A percentile compares a stretch with the other conserved stretches of the same genome.
These are phyloP conservation scores for Vanacampus margaritifer DNA, from an alignment of 2,113 vertebrate genomes.

Conservation along the genomic window DNA sequence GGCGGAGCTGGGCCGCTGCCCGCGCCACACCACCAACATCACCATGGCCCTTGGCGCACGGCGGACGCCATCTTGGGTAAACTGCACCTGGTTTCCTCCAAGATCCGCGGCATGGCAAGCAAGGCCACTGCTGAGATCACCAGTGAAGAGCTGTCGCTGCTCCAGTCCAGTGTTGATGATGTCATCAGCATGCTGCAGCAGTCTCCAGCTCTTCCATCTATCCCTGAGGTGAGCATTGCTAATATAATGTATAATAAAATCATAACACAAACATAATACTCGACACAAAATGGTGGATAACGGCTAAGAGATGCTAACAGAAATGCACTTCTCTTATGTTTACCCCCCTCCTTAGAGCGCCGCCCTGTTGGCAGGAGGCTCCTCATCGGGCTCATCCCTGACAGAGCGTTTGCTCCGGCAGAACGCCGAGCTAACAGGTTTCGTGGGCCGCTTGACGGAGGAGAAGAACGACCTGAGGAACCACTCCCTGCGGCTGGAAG, in stretches of 20 bases:
- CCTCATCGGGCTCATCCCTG: conserved; percentile 70
- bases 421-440: conserved; percentile 89
- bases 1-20: conserved; percentile 51
- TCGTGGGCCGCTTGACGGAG: conserved; percentile 88
- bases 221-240: conserved; percentile 72
- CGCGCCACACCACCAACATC: conserved; percentile 27
- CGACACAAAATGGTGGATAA: neutral
- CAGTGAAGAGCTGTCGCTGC: conserved; percentile 75
- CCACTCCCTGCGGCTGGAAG: conserved; percentile 81
- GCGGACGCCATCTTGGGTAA: conserved; percentile 74
- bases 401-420: conserved; percentile 88
- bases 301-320: too few relatives aligned
- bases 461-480: conserved; percentile 95
- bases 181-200: conserved; percentile 80
- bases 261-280: neutral
- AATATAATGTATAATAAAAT: too few relatives aligned
- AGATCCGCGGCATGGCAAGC: conserved; percentile 73
- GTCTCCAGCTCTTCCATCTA: conserved; percentile 60
- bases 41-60: conserved; percentile 67
- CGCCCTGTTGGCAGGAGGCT: conserved; percentile 59
- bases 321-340: conserved; percentile 1
- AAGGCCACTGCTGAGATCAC: conserved; percentile 79
- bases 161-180: conserved; percentile 80
- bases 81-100: conserved; percentile 76
- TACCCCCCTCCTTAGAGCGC: conserved; percentile 50